Conservation (phyloP, 2,888 invertebrate genomes). For the Sinhomidia bicolor region DNA sequence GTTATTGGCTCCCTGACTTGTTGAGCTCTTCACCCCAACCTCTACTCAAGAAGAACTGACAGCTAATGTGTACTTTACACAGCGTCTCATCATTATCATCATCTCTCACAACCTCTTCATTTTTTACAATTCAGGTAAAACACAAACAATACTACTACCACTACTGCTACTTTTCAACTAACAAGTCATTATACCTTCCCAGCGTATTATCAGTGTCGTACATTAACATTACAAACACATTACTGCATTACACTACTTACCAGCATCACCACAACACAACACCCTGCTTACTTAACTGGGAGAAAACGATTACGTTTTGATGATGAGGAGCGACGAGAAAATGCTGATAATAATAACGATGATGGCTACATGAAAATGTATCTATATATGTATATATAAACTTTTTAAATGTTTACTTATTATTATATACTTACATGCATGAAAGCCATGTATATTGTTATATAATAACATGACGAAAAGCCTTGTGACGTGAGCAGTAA, state of each 20-base stretch:
- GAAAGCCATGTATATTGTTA: too few species aligned
- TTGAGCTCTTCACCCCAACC: neutral
- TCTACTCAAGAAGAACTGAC: neutral
- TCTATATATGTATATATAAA: neutral
- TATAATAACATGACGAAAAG: neutral
- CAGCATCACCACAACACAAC: neutral
- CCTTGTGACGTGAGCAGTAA: constrained; percentile 45
- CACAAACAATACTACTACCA: too few species aligned
- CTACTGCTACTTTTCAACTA: neutral
- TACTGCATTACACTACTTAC: neutral
- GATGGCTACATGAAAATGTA: neutral
- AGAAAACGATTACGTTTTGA: neutral
- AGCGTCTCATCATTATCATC: too few species aligned
- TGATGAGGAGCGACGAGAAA: neutral
- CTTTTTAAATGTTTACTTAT: too few species aligned
- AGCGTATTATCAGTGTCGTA: constrained; percentile 2
- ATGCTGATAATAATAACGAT: neutral
- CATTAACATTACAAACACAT: neutral
- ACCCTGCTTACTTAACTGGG: neutral
- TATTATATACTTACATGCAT: neutral
- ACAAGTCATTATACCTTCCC: constrained; percentile 37
- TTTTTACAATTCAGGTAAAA: constrained; percentile 20
- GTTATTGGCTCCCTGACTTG: neutral
- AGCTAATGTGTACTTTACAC: neutral
- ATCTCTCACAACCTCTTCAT: neutral